Conservation (phyloP, 2,797 vertebrate genomes). For the Psittacula echo region DNA sequence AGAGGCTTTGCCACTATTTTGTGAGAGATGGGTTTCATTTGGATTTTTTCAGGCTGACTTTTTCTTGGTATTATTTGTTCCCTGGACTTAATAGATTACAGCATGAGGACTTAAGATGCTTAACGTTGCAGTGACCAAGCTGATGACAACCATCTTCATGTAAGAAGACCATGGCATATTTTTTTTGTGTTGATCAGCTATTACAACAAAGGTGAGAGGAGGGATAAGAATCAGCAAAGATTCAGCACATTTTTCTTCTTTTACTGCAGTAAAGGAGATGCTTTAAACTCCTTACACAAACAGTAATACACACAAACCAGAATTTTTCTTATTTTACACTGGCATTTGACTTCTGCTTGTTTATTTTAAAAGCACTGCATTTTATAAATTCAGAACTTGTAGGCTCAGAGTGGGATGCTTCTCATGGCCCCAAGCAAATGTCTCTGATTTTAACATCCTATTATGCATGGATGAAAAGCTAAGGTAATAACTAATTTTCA, state of each 20-base stretch:
- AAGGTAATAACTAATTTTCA: slow-evolving; percentile 68
- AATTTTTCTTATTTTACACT: slow-evolving; percentile 31
- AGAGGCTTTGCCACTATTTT: neutral
- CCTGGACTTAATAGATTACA: neutral
- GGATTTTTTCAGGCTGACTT: neutral
- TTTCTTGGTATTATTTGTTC: neutral
- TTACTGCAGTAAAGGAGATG: neutral
- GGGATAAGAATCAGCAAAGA: neutral
- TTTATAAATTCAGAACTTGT: slow-evolving; percentile 49
- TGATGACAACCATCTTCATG: neutral
- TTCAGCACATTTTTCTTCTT: neutral
- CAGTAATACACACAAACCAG: neutral
- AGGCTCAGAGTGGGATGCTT: slow-evolving; percentile 13
- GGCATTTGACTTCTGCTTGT: slow-evolving; percentile 20
- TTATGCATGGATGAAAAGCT: slow-evolving; percentile 62
- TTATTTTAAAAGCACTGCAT: slow-evolving; percentile 47
- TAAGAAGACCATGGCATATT: accelerated
- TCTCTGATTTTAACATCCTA: slow-evolving; percentile 59
- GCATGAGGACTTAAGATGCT: neutral
- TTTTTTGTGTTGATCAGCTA: neutral
- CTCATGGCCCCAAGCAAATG: slow-evolving; percentile 39
- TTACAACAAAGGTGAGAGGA: neutral
- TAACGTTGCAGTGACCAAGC: neutral
- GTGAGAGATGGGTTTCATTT: neutral
- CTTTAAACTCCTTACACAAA: neutral